A percentile compares a stretch with the other conserved stretches of the same genome.
phyloP scores from a whole-genome alignment of 2,797 vertebrate species.

The Phylloscopus collybita region DNA sequence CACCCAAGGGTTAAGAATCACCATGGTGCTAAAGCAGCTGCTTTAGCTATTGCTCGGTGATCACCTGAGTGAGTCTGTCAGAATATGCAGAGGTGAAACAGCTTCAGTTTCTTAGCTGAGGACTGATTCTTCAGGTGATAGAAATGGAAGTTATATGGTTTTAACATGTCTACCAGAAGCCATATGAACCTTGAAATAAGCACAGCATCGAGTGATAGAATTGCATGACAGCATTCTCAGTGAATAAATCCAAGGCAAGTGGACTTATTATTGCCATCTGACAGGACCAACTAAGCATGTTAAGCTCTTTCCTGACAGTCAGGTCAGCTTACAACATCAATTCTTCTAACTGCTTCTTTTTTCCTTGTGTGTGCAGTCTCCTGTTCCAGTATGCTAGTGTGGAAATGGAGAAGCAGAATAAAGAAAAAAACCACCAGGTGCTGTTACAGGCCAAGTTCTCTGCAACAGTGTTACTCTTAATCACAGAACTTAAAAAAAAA shows the following conservation, averaged over 20 bases:
- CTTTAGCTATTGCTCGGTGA: not conserved
- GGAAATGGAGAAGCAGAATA: not conserved
- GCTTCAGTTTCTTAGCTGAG: not conserved
- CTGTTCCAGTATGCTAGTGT: not conserved
- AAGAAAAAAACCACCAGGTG: not conserved
- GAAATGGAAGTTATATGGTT: not conserved
- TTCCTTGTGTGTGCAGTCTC: not conserved
- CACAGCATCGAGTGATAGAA: not conserved
- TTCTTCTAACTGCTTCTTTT: not conserved
- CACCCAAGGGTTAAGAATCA: not conserved
- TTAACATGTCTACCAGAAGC: not conserved
- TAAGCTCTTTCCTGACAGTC: not conserved
- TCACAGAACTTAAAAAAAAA: not conserved
- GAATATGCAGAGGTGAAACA: not conserved
- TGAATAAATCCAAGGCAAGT: not conserved
- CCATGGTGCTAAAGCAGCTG: not conserved
- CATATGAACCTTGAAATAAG: not conserved
- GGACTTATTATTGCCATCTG: not conserved
- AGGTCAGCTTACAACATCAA: not conserved
- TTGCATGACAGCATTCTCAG: not conserved
- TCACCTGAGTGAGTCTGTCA: not conserved
- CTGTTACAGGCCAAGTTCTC: not conserved
- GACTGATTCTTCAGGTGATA: not conserved
- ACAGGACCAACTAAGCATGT: not conserved
- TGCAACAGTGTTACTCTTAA: not conserved